Percentiles rank a stretch among this genome's conserved stretches.
Conservation (phyloP, 2,113 vertebrate genomes). For the Mirza zaza region DNA sequence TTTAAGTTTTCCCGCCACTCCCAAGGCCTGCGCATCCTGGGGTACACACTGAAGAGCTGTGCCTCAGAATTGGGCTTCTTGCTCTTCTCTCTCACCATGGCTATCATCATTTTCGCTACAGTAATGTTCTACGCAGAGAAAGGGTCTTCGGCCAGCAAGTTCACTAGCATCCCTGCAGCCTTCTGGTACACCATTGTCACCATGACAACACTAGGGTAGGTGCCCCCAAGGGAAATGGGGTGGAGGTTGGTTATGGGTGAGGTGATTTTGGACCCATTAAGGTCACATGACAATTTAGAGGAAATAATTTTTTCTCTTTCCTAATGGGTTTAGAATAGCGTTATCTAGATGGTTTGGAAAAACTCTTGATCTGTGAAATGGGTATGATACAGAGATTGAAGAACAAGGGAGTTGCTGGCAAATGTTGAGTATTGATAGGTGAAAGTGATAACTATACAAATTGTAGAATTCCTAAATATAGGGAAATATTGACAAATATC, state of each 20-base stretch:
- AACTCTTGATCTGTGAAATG: conserved; percentile 36
- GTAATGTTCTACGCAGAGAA: conserved; percentile 99
- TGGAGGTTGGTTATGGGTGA: background rate
- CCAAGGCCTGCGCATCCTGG: conserved; percentile 96
- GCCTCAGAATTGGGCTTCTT: conserved; percentile 98
- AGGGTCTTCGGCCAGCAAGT: conserved; percentile 94
- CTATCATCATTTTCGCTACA: conserved; percentile 99
- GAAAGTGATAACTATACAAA: background rate
- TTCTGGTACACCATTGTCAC: conserved; percentile 99
- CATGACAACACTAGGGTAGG: conserved; percentile 99
- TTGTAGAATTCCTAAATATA: background rate
- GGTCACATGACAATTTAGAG: background rate
- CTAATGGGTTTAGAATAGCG: background rate
- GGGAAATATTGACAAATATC: background rate
- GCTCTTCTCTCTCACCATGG: conserved; percentile 99
- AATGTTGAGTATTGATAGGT: background rate
- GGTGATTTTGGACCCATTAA: background rate
- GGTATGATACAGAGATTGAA: background rate
- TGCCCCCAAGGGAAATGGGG: conserved; percentile 71
- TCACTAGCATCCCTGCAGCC: conserved; percentile 97
- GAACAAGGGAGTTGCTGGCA: background rate
- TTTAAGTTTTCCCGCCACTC: conserved; percentile 99
- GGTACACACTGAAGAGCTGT: conserved; percentile 97
- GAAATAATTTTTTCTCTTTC: background rate
- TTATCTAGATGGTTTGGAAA: background rate